These are phyloP conservation scores for Acipenser oxyrinchus DNA, from an alignment of 2,797 vertebrate species.

Conservation along the genomic window DNA sequence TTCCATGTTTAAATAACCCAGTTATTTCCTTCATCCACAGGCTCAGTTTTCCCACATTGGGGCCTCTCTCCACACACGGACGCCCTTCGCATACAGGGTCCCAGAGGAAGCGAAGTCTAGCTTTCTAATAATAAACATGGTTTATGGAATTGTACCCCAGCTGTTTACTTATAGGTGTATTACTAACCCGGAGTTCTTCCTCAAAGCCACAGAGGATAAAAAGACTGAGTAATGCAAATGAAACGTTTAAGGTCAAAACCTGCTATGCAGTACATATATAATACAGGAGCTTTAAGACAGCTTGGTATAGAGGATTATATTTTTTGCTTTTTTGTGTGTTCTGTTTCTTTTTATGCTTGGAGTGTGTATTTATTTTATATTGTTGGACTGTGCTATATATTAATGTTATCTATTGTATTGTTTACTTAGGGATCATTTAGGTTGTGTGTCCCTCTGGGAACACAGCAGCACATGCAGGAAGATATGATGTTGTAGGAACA, in stretches of 20 bases:
- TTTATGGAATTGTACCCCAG: constrained; percentile 78
- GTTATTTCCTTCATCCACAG: constrained; percentile 43
- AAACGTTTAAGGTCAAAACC: constrained; percentile 30
- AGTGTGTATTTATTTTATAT: too few relatives aligned
- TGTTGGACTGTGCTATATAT: too few relatives aligned
- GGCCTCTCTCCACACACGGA: constrained; percentile 87
- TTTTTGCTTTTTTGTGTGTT: too few relatives aligned
- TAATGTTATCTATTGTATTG: too few relatives aligned
- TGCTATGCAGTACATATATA: too few relatives aligned
- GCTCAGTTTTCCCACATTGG: constrained; percentile 89
- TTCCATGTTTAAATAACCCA: neutral
- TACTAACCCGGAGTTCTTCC: constrained; percentile 74
- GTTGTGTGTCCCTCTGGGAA: too few relatives aligned
- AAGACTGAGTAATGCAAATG: constrained; percentile 51
- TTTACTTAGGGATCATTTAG: too few relatives aligned
- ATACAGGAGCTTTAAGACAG: too few relatives aligned
- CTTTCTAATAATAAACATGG: constrained; percentile 73
- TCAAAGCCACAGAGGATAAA: constrained; percentile 56
- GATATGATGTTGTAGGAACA: too few relatives aligned
- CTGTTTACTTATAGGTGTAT: constrained; percentile 79
- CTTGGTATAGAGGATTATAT: too few relatives aligned
- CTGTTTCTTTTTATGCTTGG: too few relatives aligned
- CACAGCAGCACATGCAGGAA: too few relatives aligned
- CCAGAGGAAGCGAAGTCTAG: constrained; percentile 66
- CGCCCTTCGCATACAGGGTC: constrained; percentile 84